Evolutionary conservation across 64 coral and sea anemone species (phyloP), one percentile per base, ranked within the genome.

Genomic region (Stichodactyla mertensii): DNA sequence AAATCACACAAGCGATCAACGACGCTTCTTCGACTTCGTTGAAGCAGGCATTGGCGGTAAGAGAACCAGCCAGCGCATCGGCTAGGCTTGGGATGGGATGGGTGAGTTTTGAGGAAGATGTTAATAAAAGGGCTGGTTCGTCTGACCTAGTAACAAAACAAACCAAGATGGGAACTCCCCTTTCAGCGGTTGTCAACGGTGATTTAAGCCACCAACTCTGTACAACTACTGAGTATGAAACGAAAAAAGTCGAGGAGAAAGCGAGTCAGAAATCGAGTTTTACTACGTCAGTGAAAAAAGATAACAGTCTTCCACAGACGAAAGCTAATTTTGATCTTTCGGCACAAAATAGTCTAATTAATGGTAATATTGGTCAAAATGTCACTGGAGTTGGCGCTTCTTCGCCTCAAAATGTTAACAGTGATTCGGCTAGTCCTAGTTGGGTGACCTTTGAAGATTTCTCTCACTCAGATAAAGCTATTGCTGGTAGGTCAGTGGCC

Each of bases 101-200:
- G 83, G 20, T 85, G 18, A 85, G 83, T 64, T 85, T 85, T 85
- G 83, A 85, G 22, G 83, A 85, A 58, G 83, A 85, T 16, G 19
- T 16, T 9, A 60, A 19, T 36, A 60, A 85, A 60, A 85, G 7
- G 60, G 56, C 55, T 64, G 13, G 16, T 10, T 45, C 36, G 36
- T 13, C 53, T 36, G 56, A 45, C 83, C 6, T 57, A 45, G 83
- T 61, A 61, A 64, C 83, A 61, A 13, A 36, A 85, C 55, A 61
- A 85, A 61, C 16, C 56, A 85, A 13, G 5, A 12, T 16, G 60
- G 55, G 60, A 85, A 85, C 55, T 51, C 55, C 55, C 55, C 55
- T 61, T 45, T 31, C 83, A 14, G 7, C 83, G 22, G 55, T 85
- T 61, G 83, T 85, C 83, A 85, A 85, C 24, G 83, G 83, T 15